Base-by-base conservation (phyloP, 2,888 invertebrate genomes). In the Melieria omissa region DNA sequence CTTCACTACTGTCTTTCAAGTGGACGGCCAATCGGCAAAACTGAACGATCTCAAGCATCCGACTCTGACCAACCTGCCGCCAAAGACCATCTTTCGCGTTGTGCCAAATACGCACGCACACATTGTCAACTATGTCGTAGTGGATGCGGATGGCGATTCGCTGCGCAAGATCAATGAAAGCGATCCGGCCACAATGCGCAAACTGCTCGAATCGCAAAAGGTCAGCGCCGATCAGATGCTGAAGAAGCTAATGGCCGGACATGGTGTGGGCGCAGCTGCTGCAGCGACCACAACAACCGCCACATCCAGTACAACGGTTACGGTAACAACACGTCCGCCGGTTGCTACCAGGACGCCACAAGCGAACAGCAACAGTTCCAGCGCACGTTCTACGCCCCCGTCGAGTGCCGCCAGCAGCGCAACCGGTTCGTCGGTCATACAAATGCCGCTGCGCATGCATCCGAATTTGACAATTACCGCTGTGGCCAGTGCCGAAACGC, bases 81-180 rank as follows among this genome's bases (percentile, higher is more conserved):
- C 72, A 0, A 80, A 81, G 63, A 75, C 82, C 0, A 81, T 86
- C 0, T 86, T 82, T 71, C 82, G 85, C 7, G 83, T 86, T 16
- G 83, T 85, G n/a, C 86, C 85, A 0, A 86, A 85, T 65, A 85
- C 86, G 1, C 86, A 86, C 74, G 85, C 85, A 0, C 86, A 86
- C 42, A 81, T 86, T n/a, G 82, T 86, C 1, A 86, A 85, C 65
- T 86, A 85, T 69, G 84, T 86, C 42, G 81, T 86, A 4, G 79
- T 86, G 1, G 85, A 86, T 61, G 81, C 83, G 8, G 83, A 80
- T 44, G 82, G 83, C 4, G 81, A 85, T 4, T 82, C 85, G 4
- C 73, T 85, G 75, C 81, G 80, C 41, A 86, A 84, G 72, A 84
- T 84, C 6, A 83, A 81, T 10, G 81, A 80, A 4, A 82, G 80